These are phyloP conservation scores for Ganaspis sp. DNA, from an alignment of 1,140 invertebrate species.

Conservation along the genomic window DNA sequence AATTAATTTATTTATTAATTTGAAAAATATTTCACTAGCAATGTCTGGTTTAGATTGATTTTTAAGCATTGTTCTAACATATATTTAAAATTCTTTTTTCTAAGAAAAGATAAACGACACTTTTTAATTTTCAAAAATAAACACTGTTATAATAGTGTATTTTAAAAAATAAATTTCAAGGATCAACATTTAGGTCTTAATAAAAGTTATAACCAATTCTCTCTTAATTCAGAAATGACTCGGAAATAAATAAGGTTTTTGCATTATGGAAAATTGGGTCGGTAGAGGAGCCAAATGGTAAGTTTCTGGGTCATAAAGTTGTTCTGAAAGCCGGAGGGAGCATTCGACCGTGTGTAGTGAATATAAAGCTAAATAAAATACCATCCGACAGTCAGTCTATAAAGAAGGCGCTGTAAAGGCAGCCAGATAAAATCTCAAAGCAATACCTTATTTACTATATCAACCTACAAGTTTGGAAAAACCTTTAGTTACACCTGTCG, in stretches of 20 bases:
- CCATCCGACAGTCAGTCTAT: conserved; percentile 51
- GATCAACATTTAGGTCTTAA: too few relatives aligned
- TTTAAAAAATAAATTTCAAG: too few relatives aligned
- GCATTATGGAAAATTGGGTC: conserved; percentile 52
- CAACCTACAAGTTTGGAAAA: neutral
- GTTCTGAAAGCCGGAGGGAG: conserved; percentile 48
- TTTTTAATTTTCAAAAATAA: too few relatives aligned
- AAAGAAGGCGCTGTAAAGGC: conserved; percentile 53
- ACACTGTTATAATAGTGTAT: too few relatives aligned
- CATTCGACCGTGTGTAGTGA: conserved; percentile 45
- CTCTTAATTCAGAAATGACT: neutral
- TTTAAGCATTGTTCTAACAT: too few relatives aligned
- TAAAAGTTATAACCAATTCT: neutral
- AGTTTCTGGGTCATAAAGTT: conserved; percentile 61
- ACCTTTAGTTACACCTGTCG: neutral
- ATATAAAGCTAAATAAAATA: conserved; percentile 48
- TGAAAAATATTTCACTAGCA: too few relatives aligned
- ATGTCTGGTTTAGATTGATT: too few relatives aligned
- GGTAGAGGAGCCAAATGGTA: conserved; percentile 36
- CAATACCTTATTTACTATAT: neutral
- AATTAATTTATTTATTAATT: too few relatives aligned
- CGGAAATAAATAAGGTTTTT: neutral
- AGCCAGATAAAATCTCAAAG: conserved; percentile 44
- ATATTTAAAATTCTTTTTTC: too few relatives aligned
- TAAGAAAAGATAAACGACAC: too few relatives aligned